Base-by-base conservation (phyloP, 2,113 vertebrate species). In the Tenrec ecaudatus region DNA sequence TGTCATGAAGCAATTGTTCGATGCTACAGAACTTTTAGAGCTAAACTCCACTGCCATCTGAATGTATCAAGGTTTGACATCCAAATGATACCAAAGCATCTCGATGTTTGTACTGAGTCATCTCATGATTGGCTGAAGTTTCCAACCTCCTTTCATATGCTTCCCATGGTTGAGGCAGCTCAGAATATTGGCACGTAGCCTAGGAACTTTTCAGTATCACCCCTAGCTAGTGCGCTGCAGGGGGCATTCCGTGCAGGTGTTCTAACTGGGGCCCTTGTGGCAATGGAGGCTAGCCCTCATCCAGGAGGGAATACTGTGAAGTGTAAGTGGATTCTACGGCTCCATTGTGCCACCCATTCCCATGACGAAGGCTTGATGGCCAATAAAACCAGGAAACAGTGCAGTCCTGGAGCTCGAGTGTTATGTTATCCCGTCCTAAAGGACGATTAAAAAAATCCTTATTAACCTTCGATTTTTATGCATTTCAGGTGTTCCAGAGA, bases 401-500 rank as follows among this genome's bases (percentile, higher is more conserved):
- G 71, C 83, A 31, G 87, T 88, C 73, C 90, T 85, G 60, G 83
- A 93, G 88, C 86, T 93, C 23, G 7, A 64, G 68, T 94, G 94
- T 95, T 93, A 79, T 85, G 75, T 84, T 95, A 93, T 84, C 75
- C 86, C 94, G 62, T 58, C 86, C 89, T 86, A 68, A 47, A 91
- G 80, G 81, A 93, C 66, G 88, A 83, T 75, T n/a, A n/a, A 91
- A 92, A 89, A 96, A 96, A 95, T 92, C 60, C 27, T 40, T 3
- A 2, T 85, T 89, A 93, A 82, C 90, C 69, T 92, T 91, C 23
- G n/a, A 75, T 78, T 96, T 53, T 96, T 94, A 96, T 87, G 81
- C n/a, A 69, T 62, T 69, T 93, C 96, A 96, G 96, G 94, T 96
- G 95, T 94, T 95, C 95, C 47, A 64, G 79, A 87, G 47, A 84